phyloP scores from a whole-genome alignment of 2,113 vertebrate genomes.

The Micronisus gabar region DNA sequence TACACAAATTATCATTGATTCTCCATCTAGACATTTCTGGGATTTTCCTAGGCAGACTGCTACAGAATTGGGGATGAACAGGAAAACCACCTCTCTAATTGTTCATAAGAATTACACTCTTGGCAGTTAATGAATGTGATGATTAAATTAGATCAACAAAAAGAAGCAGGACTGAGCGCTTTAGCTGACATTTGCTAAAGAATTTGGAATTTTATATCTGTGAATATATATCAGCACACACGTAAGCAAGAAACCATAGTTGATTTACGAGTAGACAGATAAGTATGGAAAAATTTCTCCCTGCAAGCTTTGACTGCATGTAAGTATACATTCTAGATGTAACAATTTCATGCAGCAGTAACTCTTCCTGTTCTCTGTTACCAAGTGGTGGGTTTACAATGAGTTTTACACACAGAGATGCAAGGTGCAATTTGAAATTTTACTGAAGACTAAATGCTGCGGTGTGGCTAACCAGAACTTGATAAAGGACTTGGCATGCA shows the following conservation, averaged over 20 bases:
- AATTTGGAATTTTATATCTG: neutral
- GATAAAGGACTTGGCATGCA: neutral
- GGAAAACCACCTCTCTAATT: neutral
- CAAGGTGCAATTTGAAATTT: neutral
- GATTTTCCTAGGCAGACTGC: neutral
- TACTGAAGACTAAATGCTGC: neutral
- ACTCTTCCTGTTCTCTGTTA: neutral
- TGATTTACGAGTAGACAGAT: neutral
- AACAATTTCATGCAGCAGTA: neutral
- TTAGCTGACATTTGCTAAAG: neutral
- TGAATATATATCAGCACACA: neutral
- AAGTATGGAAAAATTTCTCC: neutral
- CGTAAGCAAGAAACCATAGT: neutral
- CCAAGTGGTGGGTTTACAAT: neutral
- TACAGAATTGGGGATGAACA: neutral
- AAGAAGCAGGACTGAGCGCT: neutral
- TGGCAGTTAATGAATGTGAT: neutral
- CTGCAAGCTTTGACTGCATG: neutral
- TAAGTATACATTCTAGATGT: neutral
- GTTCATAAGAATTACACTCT: neutral
- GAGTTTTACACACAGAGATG: neutral
- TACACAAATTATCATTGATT: neutral
- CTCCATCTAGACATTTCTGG: neutral
- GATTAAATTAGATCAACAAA: neutral
- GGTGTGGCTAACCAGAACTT: neutral